Conservation (phyloP, 2,797 vertebrate species). For the Hybognathus amarus region DNA sequence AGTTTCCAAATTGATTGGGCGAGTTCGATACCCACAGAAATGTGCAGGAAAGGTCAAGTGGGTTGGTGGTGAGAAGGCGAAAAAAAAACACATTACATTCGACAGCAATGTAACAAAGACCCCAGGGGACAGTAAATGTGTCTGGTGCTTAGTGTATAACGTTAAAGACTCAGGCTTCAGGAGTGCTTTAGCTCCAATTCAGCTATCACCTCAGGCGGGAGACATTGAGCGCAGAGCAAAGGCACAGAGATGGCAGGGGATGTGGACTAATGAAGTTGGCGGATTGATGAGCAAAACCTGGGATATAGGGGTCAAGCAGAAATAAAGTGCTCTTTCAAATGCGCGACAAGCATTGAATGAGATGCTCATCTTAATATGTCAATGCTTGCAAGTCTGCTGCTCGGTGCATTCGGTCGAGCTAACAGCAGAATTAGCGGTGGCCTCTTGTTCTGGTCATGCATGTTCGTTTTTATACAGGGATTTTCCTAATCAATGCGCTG, state of each 20-base stretch:
- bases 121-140: constrained; percentile 34
- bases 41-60: constrained; percentile 54
- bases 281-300: constrained; percentile 21
- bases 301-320: constrained; percentile 34
- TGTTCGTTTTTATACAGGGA: constrained; percentile 25
- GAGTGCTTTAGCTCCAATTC: constrained; percentile 20
- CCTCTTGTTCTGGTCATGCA: constrained; percentile 29
- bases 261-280: constrained; percentile 27
- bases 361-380: constrained; percentile 35
- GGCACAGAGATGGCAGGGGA: neutral
- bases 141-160: constrained; percentile 41
- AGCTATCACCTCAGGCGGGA: constrained; percentile 27
- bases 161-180: constrained; percentile 33
- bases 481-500: constrained; percentile 50
- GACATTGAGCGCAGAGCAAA: constrained; percentile 21
- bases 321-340: constrained; percentile 39
- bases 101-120: constrained; percentile 24
- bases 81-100: constrained; percentile 36
- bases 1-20: constrained; percentile 60
- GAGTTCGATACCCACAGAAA: constrained; percentile 56
- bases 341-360: constrained; percentile 9
- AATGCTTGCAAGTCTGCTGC: constrained; percentile 1
- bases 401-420: constrained; percentile 4
- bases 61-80: constrained; percentile 26
- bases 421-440: constrained; percentile 17